phyloP scores from a whole-genome alignment of 2,888 invertebrate species.

The Cryptocheilus praepositus region DNA sequence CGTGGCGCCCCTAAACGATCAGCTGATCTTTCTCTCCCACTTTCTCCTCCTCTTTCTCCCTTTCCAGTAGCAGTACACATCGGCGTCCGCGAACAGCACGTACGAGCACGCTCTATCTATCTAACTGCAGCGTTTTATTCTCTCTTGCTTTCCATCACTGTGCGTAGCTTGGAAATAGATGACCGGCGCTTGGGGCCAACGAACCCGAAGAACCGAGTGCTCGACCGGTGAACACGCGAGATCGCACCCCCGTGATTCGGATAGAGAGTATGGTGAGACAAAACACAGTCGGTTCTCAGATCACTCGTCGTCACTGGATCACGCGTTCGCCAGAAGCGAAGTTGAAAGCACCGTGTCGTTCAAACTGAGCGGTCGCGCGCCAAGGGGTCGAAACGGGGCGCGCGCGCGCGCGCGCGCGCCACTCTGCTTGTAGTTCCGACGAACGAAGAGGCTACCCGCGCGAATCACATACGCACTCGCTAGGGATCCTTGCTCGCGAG shows the following conservation, averaged over 20 bases:
- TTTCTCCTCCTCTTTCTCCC: conserved; percentile 13
- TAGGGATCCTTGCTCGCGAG: too few relatives aligned
- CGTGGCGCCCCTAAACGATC: conserved; percentile 54
- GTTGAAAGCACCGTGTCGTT: too few relatives aligned
- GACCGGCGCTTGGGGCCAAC: background rate
- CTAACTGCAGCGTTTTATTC: too few relatives aligned
- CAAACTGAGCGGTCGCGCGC: background rate
- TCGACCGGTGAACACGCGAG: background rate
- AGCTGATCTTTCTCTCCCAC: conserved; percentile 58
- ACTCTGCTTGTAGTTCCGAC: conserved; percentile 13
- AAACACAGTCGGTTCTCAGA: background rate
- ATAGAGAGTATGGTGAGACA: too few relatives aligned
- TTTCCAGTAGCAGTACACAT: too few relatives aligned
- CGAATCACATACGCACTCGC: conserved; percentile 9
- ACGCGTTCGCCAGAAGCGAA: too few relatives aligned
- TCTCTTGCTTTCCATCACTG: too few relatives aligned
- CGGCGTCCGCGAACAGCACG: too few relatives aligned
- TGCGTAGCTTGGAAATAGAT: too few relatives aligned
- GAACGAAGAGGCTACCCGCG: too few relatives aligned
- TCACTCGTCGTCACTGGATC: background rate
- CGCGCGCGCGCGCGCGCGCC: conserved; percentile 12
- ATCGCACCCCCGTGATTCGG: too few relatives aligned
- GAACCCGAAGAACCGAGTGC: conserved; percentile 10
- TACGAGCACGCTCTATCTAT: too few relatives aligned
- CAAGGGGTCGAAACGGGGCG: background rate